Percentiles rank a stretch among this genome's conserved stretches.
These are phyloP conservation scores for Festucalex cinctus DNA, from an alignment of 2,113 vertebrate species.

Conservation along the genomic window DNA sequence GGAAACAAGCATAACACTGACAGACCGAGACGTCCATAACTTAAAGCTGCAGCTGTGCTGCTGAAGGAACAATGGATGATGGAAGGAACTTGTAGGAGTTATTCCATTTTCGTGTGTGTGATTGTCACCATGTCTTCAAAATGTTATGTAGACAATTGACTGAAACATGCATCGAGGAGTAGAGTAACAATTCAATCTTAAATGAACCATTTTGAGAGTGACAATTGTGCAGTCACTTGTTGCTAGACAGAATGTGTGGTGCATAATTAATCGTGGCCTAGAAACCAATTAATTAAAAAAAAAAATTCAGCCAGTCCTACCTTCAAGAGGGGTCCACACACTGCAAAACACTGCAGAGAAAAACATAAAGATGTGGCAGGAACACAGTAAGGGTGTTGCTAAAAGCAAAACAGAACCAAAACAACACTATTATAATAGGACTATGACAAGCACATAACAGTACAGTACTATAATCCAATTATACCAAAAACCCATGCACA, in stretches of 20 bases:
- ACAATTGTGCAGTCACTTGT: too few species aligned
- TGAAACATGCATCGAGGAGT: not conserved
- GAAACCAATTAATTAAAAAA: not conserved
- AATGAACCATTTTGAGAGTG: too few species aligned
- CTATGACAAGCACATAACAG: not conserved
- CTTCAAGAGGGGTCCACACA: not conserved
- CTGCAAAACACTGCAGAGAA: not conserved
- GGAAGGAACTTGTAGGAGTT: not conserved
- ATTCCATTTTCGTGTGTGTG: slow-evolving; percentile 15
- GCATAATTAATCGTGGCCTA: too few species aligned
- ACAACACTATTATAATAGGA: too few species aligned
- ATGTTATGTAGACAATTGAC: not conserved
- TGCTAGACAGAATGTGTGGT: too few species aligned
- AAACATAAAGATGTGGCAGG: not conserved
- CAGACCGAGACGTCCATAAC: slow-evolving; percentile 40
- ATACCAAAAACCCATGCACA: not conserved
- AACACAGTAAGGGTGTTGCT: not conserved
- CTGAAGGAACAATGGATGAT: slow-evolving; percentile 11
- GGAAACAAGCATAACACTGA: slow-evolving; percentile 71
- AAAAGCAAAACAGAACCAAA: not conserved
- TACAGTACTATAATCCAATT: not conserved
- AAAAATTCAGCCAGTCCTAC: not conserved
- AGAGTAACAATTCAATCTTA: not conserved
- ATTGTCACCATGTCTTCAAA: slow-evolving; percentile 5
- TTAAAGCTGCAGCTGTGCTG: slow-evolving; percentile 21